Evolutionary conservation across 2,113 vertebrate genomes (phyloP).

Genomic region (Pterocles burchelli): DNA sequence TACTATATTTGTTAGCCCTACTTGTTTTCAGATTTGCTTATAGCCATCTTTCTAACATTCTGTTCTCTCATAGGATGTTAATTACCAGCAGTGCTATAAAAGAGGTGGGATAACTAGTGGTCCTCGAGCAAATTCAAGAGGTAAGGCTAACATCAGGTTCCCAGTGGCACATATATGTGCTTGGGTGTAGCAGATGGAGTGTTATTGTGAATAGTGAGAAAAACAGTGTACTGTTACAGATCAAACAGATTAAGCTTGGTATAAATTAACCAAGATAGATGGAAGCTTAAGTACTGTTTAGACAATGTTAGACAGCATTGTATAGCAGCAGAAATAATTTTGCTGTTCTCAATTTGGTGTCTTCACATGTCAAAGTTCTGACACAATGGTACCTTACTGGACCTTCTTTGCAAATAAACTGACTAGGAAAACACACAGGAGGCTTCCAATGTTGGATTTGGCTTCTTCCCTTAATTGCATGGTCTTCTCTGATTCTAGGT

Average conservation of each 20-base stretch:
- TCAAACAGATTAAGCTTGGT: not conserved
- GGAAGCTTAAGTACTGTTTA: not conserved
- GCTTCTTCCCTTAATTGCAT: not conserved
- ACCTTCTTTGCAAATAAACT: not conserved
- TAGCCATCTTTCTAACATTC: not conserved
- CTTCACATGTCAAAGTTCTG: not conserved
- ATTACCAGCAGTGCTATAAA: conserved; percentile 85
- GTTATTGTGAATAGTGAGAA: not conserved
- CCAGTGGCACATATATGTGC: not conserved
- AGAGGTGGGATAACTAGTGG: conserved; percentile 74
- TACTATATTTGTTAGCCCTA: not conserved
- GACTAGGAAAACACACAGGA: not conserved
- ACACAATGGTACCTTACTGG: not conserved
- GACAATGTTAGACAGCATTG: not conserved
- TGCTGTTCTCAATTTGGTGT: not conserved
- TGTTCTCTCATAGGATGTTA: conserved; percentile 80
- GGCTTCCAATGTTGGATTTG: not conserved
- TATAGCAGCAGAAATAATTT: not conserved
- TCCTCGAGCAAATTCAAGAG: conserved; percentile 80
- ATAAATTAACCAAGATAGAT: not conserved
- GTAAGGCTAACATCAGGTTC: conserved; percentile 68
- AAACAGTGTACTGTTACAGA: not conserved
- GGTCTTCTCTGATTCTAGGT: not conserved
- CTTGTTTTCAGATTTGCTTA: not conserved
- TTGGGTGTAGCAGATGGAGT: not conserved